Evolutionary conservation across 2,113 vertebrate species (phyloP).

Genomic region (Cheirogaleus medius): DNA sequence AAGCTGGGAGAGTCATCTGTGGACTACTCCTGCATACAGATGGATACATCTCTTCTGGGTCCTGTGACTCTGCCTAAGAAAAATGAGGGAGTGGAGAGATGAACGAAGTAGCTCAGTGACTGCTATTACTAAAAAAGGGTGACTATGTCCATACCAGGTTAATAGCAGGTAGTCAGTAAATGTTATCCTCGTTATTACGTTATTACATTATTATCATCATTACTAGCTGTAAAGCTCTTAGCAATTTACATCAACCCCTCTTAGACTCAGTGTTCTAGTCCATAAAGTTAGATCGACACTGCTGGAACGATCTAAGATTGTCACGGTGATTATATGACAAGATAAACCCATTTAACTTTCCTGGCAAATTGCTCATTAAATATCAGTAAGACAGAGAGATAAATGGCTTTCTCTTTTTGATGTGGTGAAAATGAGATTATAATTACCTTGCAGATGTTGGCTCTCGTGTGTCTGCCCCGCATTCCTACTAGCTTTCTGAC

Average conservation of each 20-base stretch:
- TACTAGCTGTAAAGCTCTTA: not conserved
- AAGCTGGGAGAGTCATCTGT: constrained; percentile 72
- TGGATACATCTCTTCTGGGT: constrained; percentile 49
- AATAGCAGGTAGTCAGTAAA: constrained; percentile 3
- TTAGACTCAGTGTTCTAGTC: not conserved
- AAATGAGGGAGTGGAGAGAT: not conserved
- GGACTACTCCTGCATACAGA: constrained; percentile 71
- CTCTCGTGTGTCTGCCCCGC: not conserved
- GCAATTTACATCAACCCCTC: not conserved
- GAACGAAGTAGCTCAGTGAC: not conserved
- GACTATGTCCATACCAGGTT: not conserved
- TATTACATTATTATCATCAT: not conserved
- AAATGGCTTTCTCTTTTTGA: not conserved
- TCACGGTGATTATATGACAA: not conserved
- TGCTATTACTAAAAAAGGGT: not conserved
- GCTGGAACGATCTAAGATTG: not conserved
- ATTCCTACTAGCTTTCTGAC: not conserved
- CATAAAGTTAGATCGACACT: not conserved
- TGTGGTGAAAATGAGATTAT: not conserved
- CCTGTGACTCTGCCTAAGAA: not conserved
- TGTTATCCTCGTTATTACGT: not conserved
- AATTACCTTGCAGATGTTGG: not conserved
- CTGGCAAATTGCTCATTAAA: not conserved
- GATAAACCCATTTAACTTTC: constrained; percentile 17
- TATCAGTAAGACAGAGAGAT: not conserved